phyloP scores from a whole-genome alignment of 2,888 invertebrate species.

The Sarcophaga variegata region DNA sequence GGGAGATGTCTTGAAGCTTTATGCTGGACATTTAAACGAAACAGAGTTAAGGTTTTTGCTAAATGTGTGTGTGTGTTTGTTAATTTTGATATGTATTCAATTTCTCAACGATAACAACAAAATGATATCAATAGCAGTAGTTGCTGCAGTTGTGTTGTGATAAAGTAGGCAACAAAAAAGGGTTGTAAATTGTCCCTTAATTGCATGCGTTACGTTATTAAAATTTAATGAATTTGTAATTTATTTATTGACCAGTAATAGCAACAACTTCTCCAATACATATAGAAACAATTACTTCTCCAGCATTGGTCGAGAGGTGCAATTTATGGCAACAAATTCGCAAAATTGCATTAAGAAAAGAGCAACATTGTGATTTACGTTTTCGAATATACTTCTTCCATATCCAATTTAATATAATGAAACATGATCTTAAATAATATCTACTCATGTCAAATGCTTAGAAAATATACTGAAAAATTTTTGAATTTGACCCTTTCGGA shows the following conservation, averaged over 20 bases:
- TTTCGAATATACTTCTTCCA: too few relatives aligned
- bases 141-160: neutral
- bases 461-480: slow-evolving; percentile 19
- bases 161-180: slow-evolving; percentile 6
- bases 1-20: neutral
- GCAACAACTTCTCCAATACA: neutral
- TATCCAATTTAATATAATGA: neutral
- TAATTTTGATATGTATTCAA: too few relatives aligned
- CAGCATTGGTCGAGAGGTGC: too few relatives aligned
- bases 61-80: too few relatives aligned
- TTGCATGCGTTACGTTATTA: slow-evolving; percentile 53
- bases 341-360: too few relatives aligned
- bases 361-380: too few relatives aligned
- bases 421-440: slow-evolving; percentile 26
- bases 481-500: neutral
- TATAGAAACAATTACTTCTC: too few relatives aligned
- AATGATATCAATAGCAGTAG: neutral
- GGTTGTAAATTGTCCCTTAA: slow-evolving; percentile 34
- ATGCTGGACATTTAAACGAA: too few relatives aligned
- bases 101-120: too few relatives aligned
- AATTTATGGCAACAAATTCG: too few relatives aligned
- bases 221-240: slow-evolving; percentile 62
- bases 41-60: too few relatives aligned
- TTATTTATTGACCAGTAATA: slow-evolving; percentile 43
- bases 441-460: slow-evolving; percentile 40